Evolutionary conservation across 1,140 invertebrate genomes (phyloP), one percentile per base, ranked within the genome.

Genomic region (Drosophila repletoides): DNA sequence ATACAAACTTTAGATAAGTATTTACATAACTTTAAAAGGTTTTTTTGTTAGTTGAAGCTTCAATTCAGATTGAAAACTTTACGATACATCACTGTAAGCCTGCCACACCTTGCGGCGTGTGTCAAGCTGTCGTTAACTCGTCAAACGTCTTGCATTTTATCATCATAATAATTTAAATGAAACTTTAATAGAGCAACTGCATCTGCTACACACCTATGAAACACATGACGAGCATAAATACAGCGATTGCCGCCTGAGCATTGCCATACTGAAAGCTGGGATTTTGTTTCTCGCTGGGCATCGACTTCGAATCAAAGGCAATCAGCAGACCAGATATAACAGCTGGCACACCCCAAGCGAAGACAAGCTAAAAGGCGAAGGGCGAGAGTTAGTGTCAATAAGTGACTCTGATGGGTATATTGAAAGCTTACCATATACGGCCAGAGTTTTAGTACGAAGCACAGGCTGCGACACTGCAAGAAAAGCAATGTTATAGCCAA

Each of bases 241-340:
- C 92, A 1, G 93, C 91, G n/a, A 94, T 91, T 3, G 93, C 92
- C 0, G 94, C 94, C 91, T 97, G 95, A 26, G 92, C 90, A 73
- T 92, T 92, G 1, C 96, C 95, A 88, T 96, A 94, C 72, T 96
- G 95, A 90, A 96, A 97, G 91, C 95, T 95, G 3, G 95, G 95
- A 91, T 95, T 95, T 66, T 91, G 91, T 49, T 93, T 92, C 45
- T 94, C 91, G 17, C 90, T 89, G 2, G 91, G 86, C 34, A 91
- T 81, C 15, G 90, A 90, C 53, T 92, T 91, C 10, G 86, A 74
- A 34, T 90, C 90, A 24, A 92, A 91, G 52, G 91, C 90, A 28
- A 92, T 72, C 43, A 95, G 89, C 17, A 95, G 70, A 0, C 93
- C 87, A 0, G 91, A 91, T 68, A 94, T 91, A 2, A 93, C 76